Evolutionary conservation across 2,888 invertebrate species (phyloP).

Genomic region (Baccha elongata): DNA sequence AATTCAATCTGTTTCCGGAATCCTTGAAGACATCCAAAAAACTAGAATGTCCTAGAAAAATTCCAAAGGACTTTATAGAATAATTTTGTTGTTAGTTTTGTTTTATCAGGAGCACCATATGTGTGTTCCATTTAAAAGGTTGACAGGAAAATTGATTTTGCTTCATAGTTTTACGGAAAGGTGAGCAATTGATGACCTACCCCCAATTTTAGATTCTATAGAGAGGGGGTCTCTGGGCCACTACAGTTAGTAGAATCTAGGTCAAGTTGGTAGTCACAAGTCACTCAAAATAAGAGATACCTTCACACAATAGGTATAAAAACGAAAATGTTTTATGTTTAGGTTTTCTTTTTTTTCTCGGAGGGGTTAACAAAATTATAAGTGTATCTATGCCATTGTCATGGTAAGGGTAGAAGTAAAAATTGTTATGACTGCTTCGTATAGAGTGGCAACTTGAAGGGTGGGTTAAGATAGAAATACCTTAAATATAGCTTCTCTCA

Average conservation of each 20-base stretch:
- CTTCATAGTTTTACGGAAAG: conserved; percentile 12
- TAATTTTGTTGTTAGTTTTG: neutral
- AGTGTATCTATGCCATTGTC: conserved; percentile 58
- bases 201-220: conserved; percentile 52
- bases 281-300: conserved; percentile 18
- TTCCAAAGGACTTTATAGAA: neutral
- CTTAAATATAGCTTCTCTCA: neutral
- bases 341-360: neutral
- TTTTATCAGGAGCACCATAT: neutral
- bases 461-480: conserved; percentile 6
- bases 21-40: conserved; percentile 35
- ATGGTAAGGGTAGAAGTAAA: conserved; percentile 20
- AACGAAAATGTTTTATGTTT: conserved; percentile 9
- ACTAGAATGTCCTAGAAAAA: conserved; percentile 32
- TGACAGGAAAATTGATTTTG: conserved; percentile 65
- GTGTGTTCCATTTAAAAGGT: conserved; percentile 40
- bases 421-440: neutral
- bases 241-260: conserved; percentile 38
- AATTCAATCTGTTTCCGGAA: conserved; percentile 19
- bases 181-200: conserved; percentile 56
- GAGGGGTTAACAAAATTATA: conserved; percentile 27
- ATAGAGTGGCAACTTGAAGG: conserved; percentile 6
- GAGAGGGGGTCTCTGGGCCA: conserved; percentile 15
- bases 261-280: conserved; percentile 61
- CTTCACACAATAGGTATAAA: neutral